Percentiles rank a stretch among this genome's conserved stretches.
Evolutionary conservation across 2,797 vertebrate species (phyloP).

Genomic region (Kryptopterus vitreolus): DNA sequence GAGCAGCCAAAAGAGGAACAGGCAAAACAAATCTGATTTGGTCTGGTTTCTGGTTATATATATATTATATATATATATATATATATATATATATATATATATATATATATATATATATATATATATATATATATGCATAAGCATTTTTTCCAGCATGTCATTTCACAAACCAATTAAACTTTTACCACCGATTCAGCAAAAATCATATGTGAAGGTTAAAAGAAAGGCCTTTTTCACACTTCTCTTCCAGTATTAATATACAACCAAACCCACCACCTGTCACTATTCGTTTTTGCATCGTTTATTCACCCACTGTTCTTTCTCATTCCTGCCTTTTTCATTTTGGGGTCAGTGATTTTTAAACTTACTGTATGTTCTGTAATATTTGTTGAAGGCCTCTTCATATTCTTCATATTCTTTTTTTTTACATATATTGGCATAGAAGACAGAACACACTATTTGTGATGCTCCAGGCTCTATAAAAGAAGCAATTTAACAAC

Average conservation of each 20-base stretch:
- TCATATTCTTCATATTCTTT: background rate
- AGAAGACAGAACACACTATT: background rate
- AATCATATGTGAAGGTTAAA: background rate
- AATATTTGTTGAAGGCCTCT: background rate
- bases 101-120: no score
- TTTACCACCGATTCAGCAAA: slow-evolving; percentile 4
- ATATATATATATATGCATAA: no score
- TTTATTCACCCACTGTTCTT: background rate
- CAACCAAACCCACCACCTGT: background rate
- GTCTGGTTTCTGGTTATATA: background rate
- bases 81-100: slow-evolving; percentile 12
- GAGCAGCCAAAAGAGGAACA: background rate
- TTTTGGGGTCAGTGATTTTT: background rate
- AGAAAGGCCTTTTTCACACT: background rate
- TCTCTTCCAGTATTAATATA: background rate
- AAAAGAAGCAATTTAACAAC: background rate
- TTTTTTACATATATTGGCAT: background rate
- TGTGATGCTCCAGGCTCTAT: background rate
- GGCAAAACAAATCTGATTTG: no score
- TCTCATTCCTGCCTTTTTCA: background rate
- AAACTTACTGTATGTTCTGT: background rate
- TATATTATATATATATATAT: slow-evolving; percentile 1
- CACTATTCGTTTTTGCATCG: background rate
- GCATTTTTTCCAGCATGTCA: slow-evolving; percentile 6
- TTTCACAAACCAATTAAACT: slow-evolving; percentile 9